Conservation (phyloP, 2,888 invertebrate species). For the Tetranychus truncatus region DNA sequence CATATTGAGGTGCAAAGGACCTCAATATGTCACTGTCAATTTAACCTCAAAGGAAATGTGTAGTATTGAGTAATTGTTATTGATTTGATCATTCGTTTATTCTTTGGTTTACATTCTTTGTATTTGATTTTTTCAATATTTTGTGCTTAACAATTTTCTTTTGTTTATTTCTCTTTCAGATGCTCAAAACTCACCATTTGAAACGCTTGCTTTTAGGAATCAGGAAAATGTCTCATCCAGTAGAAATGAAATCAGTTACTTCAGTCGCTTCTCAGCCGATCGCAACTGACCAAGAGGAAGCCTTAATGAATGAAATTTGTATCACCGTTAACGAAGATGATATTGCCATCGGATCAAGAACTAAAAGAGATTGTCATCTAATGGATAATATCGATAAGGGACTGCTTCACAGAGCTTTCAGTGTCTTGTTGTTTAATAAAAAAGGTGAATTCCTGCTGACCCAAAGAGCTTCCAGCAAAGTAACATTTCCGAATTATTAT, state of each 20-base stretch:
- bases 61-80: no score
- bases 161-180: not conserved
- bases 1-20: no score
- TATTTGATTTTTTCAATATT: not conserved
- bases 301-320: conserved; percentile 53
- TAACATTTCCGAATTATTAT: conserved; percentile 50
- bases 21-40: no score
- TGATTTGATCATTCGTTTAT: not conserved
- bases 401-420: conserved; percentile 83
- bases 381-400: conserved; percentile 39
- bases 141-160: not conserved
- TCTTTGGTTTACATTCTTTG: not conserved
- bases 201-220: not conserved
- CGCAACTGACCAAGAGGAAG: not conserved
- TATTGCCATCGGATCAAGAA: conserved; percentile 55
- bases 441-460: conserved; percentile 50
- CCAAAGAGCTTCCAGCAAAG: conserved; percentile 66
- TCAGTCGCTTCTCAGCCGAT: not conserved
- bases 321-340: conserved; percentile 75
- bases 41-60: no score
- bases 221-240: not conserved
- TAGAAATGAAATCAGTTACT: not conserved
- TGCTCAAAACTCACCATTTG: not conserved
- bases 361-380: conserved; percentile 71
- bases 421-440: conserved; percentile 83